phyloP scores from a whole-genome alignment of 2,113 vertebrate species.

The Chiloscyllium plagiosum region DNA sequence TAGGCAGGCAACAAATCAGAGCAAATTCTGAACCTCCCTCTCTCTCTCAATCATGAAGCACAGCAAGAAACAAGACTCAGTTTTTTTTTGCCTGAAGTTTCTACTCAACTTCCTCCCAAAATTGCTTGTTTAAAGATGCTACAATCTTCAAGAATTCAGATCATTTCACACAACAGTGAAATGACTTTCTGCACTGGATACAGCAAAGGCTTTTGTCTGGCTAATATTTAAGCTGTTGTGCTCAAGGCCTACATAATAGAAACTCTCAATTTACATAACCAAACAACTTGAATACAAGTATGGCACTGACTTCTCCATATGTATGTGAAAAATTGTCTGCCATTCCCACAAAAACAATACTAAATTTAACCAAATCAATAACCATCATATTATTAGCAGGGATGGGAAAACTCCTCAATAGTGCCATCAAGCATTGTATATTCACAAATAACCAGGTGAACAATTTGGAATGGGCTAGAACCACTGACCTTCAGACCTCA shows the following conservation, averaged over 20 bases:
- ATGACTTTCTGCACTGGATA: neutral
- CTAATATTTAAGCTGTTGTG: neutral
- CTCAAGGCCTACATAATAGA: neutral
- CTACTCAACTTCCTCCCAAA: too few species aligned
- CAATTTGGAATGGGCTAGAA: neutral
- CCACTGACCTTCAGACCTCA: neutral
- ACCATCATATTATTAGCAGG: neutral
- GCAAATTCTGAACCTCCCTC: too few species aligned
- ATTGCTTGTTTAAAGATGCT: too few species aligned
- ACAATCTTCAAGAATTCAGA: too few species aligned
- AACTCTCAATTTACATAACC: neutral
- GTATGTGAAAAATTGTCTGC: neutral
- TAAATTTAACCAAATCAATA: neutral
- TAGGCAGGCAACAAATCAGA: too few species aligned
- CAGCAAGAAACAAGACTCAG: too few species aligned
- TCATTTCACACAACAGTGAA: neutral
- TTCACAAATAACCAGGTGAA: neutral
- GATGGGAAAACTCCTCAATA: neutral
- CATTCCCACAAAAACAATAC: neutral
- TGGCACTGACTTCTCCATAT: neutral
- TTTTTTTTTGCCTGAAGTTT: too few species aligned
- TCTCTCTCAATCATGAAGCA: too few species aligned
- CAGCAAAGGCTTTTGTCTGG: neutral
- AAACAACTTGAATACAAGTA: neutral
- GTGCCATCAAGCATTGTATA: neutral